Percentiles rank a stretch among this genome's conserved stretches.
Conservation (phyloP, 53 echinoderm and acorn worm genomes). For the Holothuria scabra region DNA sequence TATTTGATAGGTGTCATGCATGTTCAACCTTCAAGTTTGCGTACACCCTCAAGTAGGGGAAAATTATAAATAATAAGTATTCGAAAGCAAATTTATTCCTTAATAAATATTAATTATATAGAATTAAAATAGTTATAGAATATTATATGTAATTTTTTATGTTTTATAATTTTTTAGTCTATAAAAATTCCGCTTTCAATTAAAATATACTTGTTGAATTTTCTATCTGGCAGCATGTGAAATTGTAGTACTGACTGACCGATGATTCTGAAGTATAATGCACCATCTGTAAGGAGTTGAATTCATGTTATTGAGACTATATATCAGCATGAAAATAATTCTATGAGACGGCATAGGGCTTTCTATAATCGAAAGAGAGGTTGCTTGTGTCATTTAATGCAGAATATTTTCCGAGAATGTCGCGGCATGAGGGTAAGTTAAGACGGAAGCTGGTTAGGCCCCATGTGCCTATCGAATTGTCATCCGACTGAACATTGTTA, state of each 20-base stretch:
- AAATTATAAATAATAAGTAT: no score
- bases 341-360: not conserved
- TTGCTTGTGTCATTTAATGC: constrained; percentile 41
- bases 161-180: no score
- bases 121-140: no score
- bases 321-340: not conserved
- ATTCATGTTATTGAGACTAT: not conserved
- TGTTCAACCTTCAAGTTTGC: no score
- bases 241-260: constrained; percentile 39
- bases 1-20: no score
- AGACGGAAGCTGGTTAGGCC: constrained; percentile 45
- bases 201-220: no score
- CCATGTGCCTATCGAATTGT: constrained; percentile 31
- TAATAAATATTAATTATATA: no score
- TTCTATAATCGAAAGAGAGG: constrained; percentile 32
- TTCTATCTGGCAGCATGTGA: constrained; percentile 19
- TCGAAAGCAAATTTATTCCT: no score
- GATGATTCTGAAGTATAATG: not conserved
- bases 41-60: no score
- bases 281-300: constrained; percentile 34
- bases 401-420: constrained; percentile 77
- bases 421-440: constrained; percentile 99
- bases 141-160: no score
- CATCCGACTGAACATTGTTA: no score
- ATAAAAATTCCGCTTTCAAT: not conserved